Base-by-base conservation (phyloP, 2,888 invertebrate species). In the Nemapogon koenigi region DNA sequence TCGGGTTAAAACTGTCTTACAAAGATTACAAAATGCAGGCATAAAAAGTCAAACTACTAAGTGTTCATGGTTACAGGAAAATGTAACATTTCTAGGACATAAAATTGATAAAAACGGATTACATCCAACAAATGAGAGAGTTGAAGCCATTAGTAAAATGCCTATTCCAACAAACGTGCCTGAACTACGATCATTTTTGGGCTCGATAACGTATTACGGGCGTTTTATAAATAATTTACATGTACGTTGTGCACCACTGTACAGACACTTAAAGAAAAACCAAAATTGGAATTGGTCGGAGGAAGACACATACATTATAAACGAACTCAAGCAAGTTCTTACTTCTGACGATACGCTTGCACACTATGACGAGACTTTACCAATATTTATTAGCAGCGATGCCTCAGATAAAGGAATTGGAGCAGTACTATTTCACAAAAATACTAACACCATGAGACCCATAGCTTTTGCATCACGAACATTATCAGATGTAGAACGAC, bases 11-110 rank as follows among this genome's bases (percentile, higher is more conserved):
- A 10, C 4, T 3, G 18, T 17, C 16, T 16, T 33, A 6, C 18
- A 33, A 6, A 16, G 47, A 1, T 35, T 50, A 35, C 35, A 41
- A 15, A 41, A 47, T 10, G 44, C 47, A 1, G 47, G 48, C 1
- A 27, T 49, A 1, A 41, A 36, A 18, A 36, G 36, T 14, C 36
- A 36, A 27, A 16, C 18, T 14, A 27, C 16, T 4, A 36, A 36
- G 14, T 36, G 36, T 16, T 17, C 27, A 8, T 36, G 36, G 36
- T 10, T 36, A 26, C 35, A 36, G 11, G n/a, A 36, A 27, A 36
- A 28, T 7, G 36, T 27, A 2, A 36, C 25, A 2, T 36, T 27
- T 7, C 36, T 36, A 8, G 36, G 27, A 11, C 27, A n/a, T n/a
- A n/a, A n/a, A n/a, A 36, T n/a, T 10, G 27, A 36, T 22, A 22